phyloP scores from a whole-genome alignment of 2,888 invertebrate species.

The Rhagonycha fulva region DNA sequence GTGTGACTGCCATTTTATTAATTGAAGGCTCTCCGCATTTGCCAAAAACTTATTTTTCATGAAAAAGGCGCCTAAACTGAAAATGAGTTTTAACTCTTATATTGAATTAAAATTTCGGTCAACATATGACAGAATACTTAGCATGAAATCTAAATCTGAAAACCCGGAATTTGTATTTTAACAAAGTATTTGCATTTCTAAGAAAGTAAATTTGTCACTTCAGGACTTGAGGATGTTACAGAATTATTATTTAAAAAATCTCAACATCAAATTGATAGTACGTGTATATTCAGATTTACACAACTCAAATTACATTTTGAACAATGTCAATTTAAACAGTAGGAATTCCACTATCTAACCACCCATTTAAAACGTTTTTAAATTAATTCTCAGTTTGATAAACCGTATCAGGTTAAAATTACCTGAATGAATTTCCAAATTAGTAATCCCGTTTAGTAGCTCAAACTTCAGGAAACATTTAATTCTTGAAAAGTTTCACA shows the following conservation, averaged over 20 bases:
- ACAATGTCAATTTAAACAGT: too few species aligned
- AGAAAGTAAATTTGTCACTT: background rate
- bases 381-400: background rate
- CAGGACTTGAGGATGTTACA: background rate
- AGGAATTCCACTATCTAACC: background rate
- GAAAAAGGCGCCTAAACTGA: too few species aligned
- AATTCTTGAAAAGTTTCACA: background rate
- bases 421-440: background rate
- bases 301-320: background rate
- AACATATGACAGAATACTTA: too few species aligned
- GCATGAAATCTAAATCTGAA: background rate
- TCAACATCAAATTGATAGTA: background rate
- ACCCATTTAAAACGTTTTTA: background rate
- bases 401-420: background rate
- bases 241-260: background rate
- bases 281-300: background rate
- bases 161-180: background rate
- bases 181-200: background rate
- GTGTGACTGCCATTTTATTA: too few species aligned
- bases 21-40: too few species aligned
- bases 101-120: too few species aligned
- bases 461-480: background rate
- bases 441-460: background rate
- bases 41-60: too few species aligned
- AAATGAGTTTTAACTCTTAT: too few species aligned